A percentile compares a stretch with the other conserved stretches of the same genome.
Evolutionary conservation across 2,888 invertebrate species (phyloP).

Genomic region (Gastracanthus pulcherrimus): DNA sequence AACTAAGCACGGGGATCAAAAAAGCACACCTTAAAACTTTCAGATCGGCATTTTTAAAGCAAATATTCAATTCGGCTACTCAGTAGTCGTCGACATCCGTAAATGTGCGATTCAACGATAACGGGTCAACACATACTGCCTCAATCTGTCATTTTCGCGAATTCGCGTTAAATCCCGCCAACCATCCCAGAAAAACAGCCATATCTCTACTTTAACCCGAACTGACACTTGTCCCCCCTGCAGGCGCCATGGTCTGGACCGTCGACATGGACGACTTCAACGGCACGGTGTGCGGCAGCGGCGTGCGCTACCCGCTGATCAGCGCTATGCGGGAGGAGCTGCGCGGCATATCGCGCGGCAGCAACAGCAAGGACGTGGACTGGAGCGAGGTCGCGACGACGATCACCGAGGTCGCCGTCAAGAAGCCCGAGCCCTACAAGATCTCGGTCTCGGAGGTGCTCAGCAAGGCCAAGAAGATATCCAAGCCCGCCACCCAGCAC

Average conservation of each 20-base stretch:
- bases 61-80: no score
- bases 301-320: constrained; percentile 93
- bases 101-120: no score
- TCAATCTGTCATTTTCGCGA: no score
- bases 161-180: no score
- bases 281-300: constrained; percentile 89
- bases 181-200: no score
- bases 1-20: no score
- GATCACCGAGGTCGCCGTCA: constrained; percentile 80
- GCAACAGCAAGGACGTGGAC: constrained; percentile 90
- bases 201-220: no score
- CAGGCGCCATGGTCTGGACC: constrained; percentile 94
- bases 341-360: constrained; percentile 89
- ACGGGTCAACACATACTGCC: no score
- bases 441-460: constrained; percentile 87
- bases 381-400: constrained; percentile 89
- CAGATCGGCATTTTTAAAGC: no score
- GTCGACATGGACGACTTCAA: constrained; percentile 97
- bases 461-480: constrained; percentile 79
- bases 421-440: constrained; percentile 87
- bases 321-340: constrained; percentile 95
- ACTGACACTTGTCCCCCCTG: not conserved
- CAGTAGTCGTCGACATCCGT: no score
- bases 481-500: constrained; percentile 83
- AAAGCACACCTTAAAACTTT: no score